Conservation (phyloP, 64 coral and sea anemone species). For the Pocillopora verrucosa region DNA sequence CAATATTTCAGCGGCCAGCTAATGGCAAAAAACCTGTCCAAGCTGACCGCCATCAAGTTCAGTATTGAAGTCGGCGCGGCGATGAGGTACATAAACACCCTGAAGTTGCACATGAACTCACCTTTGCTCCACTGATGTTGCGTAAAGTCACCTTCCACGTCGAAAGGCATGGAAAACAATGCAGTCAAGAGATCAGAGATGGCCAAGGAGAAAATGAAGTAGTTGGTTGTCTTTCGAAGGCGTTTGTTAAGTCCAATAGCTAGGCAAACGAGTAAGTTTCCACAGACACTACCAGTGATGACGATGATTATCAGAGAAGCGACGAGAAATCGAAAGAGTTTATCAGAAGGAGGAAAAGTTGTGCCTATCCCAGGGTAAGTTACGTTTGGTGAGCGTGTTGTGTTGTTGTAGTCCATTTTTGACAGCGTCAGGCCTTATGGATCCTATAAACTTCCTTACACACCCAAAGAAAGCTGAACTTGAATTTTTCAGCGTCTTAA, state of each 20-base stretch:
- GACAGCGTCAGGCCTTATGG: not conserved
- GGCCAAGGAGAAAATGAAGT: constrained; percentile 88
- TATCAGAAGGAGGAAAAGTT: not conserved
- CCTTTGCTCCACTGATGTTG: constrained; percentile 58
- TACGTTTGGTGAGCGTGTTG: not conserved
- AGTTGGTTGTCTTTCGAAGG: constrained; percentile 69
- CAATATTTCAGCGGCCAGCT: constrained; percentile 59
- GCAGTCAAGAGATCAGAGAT: constrained; percentile 82
- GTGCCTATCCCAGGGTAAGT: not conserved
- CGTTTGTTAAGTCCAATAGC: constrained; percentile 76
- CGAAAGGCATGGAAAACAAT: constrained; percentile 79
- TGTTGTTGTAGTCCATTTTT: constrained; percentile 22
- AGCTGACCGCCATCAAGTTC: constrained; percentile 85
- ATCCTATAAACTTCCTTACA: not conserved
- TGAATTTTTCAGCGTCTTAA: not conserved
- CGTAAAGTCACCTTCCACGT: constrained; percentile 46
- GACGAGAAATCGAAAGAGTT: constrained; percentile 1
- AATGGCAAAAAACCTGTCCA: constrained; percentile 81
- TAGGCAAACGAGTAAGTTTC: constrained; percentile 77
- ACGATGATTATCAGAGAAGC: constrained; percentile 28
- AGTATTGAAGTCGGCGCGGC: constrained; percentile 82
- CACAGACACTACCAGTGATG: constrained; percentile 56
- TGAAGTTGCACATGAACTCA: constrained; percentile 57
- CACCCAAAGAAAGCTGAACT: not conserved
- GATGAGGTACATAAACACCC: constrained; percentile 79